Conservation (phyloP, 2,888 invertebrate genomes). For the Coelopa pilipes region DNA sequence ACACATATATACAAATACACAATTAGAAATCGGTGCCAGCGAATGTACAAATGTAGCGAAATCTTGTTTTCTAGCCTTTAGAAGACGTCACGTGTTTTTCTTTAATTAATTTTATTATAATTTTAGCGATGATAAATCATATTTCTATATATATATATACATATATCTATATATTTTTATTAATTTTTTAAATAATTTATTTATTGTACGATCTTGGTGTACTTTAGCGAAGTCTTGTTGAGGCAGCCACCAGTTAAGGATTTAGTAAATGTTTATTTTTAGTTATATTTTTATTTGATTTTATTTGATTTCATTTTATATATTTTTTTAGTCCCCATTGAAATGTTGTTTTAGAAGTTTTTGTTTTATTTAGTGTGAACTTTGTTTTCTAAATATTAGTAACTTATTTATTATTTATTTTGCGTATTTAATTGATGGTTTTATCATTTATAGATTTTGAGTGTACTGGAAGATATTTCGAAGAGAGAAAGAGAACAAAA, state of each 20-base stretch:
- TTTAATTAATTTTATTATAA: neutral
- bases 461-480: neutral
- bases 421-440: neutral
- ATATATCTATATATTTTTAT: neutral
- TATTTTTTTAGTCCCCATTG: too few species aligned
- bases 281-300: too few species aligned
- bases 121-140: neutral
- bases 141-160: too few species aligned
- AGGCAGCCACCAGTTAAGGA: neutral
- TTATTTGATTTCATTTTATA: too few species aligned
- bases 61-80: constrained; percentile 25
- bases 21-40: constrained; percentile 59
- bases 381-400: constrained; percentile 7
- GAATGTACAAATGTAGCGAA: constrained; percentile 57
- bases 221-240: neutral
- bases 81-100: neutral
- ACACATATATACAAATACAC: too few species aligned
- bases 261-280: too few species aligned
- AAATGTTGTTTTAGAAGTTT: too few species aligned
- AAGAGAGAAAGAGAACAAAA: constrained; percentile 14
- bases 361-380: too few species aligned
- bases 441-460: neutral
- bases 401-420: constrained; percentile 15
- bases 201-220: neutral
- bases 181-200: constrained; percentile 12